Evolutionary conservation across 2,888 invertebrate species (phyloP).

Genomic region (Cyclophora albipunctata): DNA sequence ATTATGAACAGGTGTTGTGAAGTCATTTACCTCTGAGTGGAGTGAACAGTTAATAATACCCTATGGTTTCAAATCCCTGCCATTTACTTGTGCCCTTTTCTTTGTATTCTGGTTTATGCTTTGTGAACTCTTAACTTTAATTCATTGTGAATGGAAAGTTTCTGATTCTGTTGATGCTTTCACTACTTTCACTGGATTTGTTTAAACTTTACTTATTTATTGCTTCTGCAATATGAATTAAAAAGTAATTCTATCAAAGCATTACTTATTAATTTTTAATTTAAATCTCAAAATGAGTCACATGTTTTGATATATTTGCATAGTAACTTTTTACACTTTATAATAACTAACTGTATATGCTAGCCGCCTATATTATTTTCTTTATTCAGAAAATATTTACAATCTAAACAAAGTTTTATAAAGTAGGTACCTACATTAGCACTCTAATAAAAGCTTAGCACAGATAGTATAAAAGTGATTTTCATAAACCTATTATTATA

Average conservation of each 20-base stretch:
- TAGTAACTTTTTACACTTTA: too few relatives aligned
- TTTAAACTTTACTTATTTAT: background rate
- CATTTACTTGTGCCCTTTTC: constrained; percentile 40
- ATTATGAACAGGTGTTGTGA: constrained; percentile 68
- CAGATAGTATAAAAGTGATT: too few relatives aligned
- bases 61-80: constrained; percentile 47
- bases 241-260: background rate
- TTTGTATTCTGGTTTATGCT: constrained; percentile 17
- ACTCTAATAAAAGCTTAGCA: too few relatives aligned
- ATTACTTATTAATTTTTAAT: too few relatives aligned
- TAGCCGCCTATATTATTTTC: too few relatives aligned
- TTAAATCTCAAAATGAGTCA: too few relatives aligned
- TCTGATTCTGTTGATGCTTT: constrained; percentile 42
- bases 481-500: too few relatives aligned
- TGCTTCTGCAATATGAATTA: constrained; percentile 3
- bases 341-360: too few relatives aligned
- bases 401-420: too few relatives aligned
- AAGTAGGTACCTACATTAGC: too few relatives aligned
- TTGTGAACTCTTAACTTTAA: constrained; percentile 16
- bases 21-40: constrained; percentile 70
- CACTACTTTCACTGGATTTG: constrained; percentile 60
- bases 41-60: constrained; percentile 52
- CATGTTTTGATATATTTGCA: too few relatives aligned
- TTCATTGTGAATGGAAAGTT: constrained; percentile 37
- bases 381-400: too few relatives aligned